Percentiles rank a stretch among this genome's conserved stretches.
Evolutionary conservation across 1,140 invertebrate genomes (phyloP).

Genomic region (Himalopsyche phryganea): DNA sequence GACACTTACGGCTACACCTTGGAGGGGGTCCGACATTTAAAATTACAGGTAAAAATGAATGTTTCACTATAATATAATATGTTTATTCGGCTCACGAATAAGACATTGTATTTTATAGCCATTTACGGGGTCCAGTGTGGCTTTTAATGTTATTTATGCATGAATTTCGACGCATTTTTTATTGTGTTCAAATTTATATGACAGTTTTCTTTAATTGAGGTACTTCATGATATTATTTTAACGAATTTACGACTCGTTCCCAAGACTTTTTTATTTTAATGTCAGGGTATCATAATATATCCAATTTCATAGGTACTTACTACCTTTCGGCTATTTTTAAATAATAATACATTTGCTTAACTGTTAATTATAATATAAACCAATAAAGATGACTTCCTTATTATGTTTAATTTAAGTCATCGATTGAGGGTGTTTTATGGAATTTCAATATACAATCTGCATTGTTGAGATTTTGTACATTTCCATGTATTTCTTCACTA

Average conservation of each 20-base stretch:
- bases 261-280: neutral
- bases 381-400: too few species aligned
- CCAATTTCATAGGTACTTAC: too few species aligned
- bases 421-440: too few species aligned
- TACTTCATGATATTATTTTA: neutral
- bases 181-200: slow-evolving; percentile 1
- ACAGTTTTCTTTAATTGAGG: slow-evolving; percentile 2
- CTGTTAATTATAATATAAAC: too few species aligned
- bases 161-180: neutral
- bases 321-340: too few species aligned
- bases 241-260: neutral
- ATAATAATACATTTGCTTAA: too few species aligned
- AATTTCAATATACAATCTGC: too few species aligned
- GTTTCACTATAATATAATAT: slow-evolving; percentile 2
- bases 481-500: too few species aligned
- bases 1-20: slow-evolving; percentile 11
- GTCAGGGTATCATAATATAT: too few species aligned
- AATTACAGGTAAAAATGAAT: slow-evolving; percentile 18
- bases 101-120: slow-evolving; percentile 28
- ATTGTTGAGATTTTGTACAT: too few species aligned
- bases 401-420: too few species aligned
- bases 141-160: slow-evolving; percentile 10
- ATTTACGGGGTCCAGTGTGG: slow-evolving; percentile 4
- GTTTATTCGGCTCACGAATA: slow-evolving; percentile 20
- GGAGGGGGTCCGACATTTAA: slow-evolving; percentile 18